Percentiles rank a stretch among this genome's conserved stretches.
phyloP scores from a whole-genome alignment of 2,888 invertebrate genomes.

The Ariolimax columbianus region DNA sequence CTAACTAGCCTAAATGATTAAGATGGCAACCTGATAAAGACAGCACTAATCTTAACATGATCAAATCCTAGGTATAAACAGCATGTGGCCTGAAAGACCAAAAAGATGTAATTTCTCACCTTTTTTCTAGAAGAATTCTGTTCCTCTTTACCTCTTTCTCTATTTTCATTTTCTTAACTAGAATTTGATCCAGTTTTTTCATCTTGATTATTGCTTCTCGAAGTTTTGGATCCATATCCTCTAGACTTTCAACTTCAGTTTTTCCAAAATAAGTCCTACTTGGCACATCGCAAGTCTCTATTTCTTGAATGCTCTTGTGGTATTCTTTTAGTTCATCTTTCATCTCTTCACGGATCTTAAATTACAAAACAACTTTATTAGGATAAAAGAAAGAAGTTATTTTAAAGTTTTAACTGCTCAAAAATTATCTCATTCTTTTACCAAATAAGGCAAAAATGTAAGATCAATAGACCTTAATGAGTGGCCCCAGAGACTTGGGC shows the following conservation, averaged over 20 bases:
- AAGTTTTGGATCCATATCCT: conserved; percentile 73
- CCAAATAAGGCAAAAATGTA: too few species aligned
- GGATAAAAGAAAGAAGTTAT: too few species aligned
- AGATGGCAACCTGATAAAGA: too few species aligned
- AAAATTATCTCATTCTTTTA: too few species aligned
- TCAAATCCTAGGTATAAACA: too few species aligned
- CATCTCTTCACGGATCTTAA: conserved; percentile 69
- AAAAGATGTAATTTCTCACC: conserved; percentile 66
- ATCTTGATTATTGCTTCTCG: conserved; percentile 75
- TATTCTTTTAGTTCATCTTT: conserved; percentile 72
- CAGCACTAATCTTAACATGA: too few species aligned
- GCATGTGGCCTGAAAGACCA: too few species aligned
- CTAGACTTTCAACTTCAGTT: conserved; percentile 56
- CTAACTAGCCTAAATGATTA: too few species aligned
- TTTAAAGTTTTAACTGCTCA: too few species aligned
- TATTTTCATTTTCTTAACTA: conserved; percentile 69
- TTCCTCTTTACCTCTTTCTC: conserved; percentile 76
- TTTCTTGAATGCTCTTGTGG: conserved; percentile 60
- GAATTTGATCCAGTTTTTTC: conserved; percentile 75
- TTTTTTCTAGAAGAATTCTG: conserved; percentile 72
- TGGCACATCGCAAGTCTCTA: conserved; percentile 57
- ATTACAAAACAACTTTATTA: neutral
- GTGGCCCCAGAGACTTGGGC: too few species aligned
- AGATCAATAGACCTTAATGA: too few species aligned
- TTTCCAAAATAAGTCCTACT: conserved; percentile 3